Conservation (phyloP, 2,797 vertebrate species). For the Ciconia nigra region DNA sequence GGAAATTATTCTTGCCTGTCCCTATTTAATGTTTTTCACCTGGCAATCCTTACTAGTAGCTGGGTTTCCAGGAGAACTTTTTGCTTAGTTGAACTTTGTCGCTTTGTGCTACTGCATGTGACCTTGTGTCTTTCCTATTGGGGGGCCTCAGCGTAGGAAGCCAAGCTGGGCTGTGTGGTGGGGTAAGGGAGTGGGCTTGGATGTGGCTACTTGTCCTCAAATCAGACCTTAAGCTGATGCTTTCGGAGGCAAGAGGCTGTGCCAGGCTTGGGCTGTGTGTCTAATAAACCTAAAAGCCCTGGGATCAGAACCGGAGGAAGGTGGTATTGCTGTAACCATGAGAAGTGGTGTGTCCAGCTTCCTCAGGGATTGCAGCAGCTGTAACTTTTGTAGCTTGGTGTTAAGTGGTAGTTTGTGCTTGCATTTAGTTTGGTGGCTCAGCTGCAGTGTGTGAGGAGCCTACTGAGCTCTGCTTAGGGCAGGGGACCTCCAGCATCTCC, state of each 20-base stretch:
- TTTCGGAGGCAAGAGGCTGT: not conserved
- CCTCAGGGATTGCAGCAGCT: not conserved
- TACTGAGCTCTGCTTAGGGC: not conserved
- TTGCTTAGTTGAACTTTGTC: not conserved
- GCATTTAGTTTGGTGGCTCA: not conserved
- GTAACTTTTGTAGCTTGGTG: not conserved
- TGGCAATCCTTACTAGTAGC: not conserved
- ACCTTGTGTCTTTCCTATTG: fast-evolving
- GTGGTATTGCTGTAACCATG: not conserved
- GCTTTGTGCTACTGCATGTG: fast-evolving
- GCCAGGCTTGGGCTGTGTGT: not conserved
- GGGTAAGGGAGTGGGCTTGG: not conserved
- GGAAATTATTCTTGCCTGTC: not conserved
- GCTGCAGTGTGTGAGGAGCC: not conserved
- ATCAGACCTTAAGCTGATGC: not conserved
- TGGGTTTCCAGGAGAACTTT: not conserved
- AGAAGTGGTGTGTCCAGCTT: not conserved
- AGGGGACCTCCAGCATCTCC: not conserved
- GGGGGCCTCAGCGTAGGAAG: not conserved
- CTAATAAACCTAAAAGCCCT: not conserved
- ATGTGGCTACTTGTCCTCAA: not conserved
- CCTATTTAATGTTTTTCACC: not conserved
- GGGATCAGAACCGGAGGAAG: not conserved
- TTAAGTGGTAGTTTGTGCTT: not conserved
- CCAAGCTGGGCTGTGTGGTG: not conserved